A percentile compares a stretch with the other conserved stretches of the same genome.
Evolutionary conservation across 2,888 invertebrate genomes (phyloP).

Genomic region (Gymnocheta viridis): DNA sequence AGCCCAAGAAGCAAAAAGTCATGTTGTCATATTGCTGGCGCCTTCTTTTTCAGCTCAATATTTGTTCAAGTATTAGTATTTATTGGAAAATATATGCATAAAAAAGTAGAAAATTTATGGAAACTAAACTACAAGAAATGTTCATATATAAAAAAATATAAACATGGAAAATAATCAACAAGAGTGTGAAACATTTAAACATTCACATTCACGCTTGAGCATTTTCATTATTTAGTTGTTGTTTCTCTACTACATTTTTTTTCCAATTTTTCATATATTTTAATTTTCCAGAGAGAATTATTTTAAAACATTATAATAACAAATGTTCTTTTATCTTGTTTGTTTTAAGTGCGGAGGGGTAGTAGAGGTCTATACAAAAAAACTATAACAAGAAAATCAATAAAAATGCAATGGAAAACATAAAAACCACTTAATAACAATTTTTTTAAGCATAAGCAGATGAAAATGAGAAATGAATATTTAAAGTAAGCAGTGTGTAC

Average conservation of each 20-base stretch:
- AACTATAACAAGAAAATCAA: slow-evolving; percentile 56
- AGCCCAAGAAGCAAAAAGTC: slow-evolving; percentile 24
- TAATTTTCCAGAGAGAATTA: slow-evolving; percentile 26
- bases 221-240: slow-evolving; percentile 35
- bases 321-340: slow-evolving; percentile 17
- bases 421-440: slow-evolving; percentile 35
- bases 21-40: slow-evolving; percentile 58
- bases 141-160: slow-evolving; percentile 21
- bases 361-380: background rate
- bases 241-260: background rate
- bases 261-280: background rate
- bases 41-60: slow-evolving; percentile 30
- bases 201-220: slow-evolving; percentile 15
- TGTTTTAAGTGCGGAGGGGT: background rate
- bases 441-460: background rate
- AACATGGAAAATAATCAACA: slow-evolving; percentile 6
- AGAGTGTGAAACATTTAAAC: slow-evolving; percentile 24
- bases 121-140: slow-evolving; percentile 55
- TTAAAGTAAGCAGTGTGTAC: background rate
- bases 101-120: slow-evolving; percentile 50
- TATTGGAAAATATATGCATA: slow-evolving; percentile 57
- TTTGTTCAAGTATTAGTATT: slow-evolving; percentile 15
- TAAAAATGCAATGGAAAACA: slow-evolving; percentile 49
- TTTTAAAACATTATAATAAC: slow-evolving; percentile 47
- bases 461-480: background rate